These are phyloP conservation scores for Plebejus anna DNA, from an alignment of 2,888 invertebrate genomes.

Conservation along the genomic window DNA sequence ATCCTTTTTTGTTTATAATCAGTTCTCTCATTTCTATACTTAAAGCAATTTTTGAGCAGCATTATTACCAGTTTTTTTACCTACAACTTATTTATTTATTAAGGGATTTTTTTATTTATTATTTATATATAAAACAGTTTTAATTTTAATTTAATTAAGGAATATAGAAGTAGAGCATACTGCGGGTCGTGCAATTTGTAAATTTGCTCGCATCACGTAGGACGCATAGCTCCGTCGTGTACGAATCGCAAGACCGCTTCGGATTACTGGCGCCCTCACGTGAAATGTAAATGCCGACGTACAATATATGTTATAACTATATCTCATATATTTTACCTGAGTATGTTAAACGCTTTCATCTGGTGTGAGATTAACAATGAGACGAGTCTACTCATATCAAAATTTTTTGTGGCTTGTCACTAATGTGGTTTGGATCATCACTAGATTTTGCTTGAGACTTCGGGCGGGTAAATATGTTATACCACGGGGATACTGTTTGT, in stretches of 20 bases:
- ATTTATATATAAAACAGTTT: too few relatives aligned
- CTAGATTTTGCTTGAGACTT: too few relatives aligned
- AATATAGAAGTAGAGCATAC: conserved; percentile 42
- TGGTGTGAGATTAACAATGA: neutral
- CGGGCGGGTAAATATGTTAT: too few relatives aligned
- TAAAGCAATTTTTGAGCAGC: too few relatives aligned
- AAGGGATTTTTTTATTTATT: too few relatives aligned
- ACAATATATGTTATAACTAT: neutral
- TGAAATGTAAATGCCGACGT: conserved; percentile 23
- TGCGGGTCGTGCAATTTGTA: conserved; percentile 39
- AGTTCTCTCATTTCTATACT: too few relatives aligned
- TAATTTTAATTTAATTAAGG: too few relatives aligned
- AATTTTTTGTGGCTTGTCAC: neutral
- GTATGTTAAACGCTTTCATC: neutral
- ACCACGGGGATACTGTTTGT: too few relatives aligned
- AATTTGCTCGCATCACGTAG: conserved; percentile 53
- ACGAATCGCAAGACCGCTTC: conserved; percentile 56
- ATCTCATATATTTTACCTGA: neutral
- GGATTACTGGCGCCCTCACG: conserved; percentile 45
- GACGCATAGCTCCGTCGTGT: conserved; percentile 52
- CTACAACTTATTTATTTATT: too few relatives aligned
- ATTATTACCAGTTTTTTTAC: too few relatives aligned
- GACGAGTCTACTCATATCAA: neutral
- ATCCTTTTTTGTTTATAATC: too few relatives aligned
- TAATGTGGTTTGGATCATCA: too few relatives aligned